phyloP scores from a whole-genome alignment of 2,888 invertebrate genomes.

The Megaustenia siamemsis region DNA sequence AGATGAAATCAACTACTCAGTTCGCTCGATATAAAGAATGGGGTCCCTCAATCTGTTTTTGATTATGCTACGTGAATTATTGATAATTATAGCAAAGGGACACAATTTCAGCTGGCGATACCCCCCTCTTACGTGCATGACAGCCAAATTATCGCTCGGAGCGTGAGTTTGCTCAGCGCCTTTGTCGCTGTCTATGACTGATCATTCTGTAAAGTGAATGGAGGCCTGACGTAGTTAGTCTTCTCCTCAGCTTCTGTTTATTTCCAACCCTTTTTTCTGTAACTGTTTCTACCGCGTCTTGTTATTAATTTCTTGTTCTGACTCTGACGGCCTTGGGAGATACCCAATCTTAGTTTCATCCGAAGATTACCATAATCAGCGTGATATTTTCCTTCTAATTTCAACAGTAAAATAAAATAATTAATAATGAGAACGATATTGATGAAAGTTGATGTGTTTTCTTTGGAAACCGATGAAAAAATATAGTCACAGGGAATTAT shows the following conservation, averaged over 20 bases:
- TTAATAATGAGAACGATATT: too few relatives aligned
- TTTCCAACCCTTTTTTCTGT: background rate
- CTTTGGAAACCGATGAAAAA: too few relatives aligned
- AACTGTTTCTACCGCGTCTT: background rate
- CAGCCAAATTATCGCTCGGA: constrained; percentile 40
- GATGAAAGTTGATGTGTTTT: too few relatives aligned
- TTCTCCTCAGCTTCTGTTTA: background rate
- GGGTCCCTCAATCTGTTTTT: constrained; percentile 28
- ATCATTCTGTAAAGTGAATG: background rate
- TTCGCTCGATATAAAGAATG: background rate
- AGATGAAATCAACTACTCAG: background rate
- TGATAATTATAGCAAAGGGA: constrained; percentile 45
- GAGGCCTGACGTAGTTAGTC: background rate
- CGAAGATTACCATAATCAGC: too few relatives aligned
- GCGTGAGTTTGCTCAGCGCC: background rate
- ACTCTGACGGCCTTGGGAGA: too few relatives aligned
- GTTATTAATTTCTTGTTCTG: background rate
- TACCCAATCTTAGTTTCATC: too few relatives aligned
- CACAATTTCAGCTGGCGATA: constrained; percentile 29
- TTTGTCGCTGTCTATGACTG: background rate
- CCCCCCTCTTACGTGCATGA: constrained; percentile 42
- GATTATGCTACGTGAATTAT: constrained; percentile 46
- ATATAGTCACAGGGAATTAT: too few relatives aligned
- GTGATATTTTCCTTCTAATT: too few relatives aligned
- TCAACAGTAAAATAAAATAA: too few relatives aligned